Base-by-base conservation (phyloP, 2,888 invertebrate species). In the Noctua fimbriata region DNA sequence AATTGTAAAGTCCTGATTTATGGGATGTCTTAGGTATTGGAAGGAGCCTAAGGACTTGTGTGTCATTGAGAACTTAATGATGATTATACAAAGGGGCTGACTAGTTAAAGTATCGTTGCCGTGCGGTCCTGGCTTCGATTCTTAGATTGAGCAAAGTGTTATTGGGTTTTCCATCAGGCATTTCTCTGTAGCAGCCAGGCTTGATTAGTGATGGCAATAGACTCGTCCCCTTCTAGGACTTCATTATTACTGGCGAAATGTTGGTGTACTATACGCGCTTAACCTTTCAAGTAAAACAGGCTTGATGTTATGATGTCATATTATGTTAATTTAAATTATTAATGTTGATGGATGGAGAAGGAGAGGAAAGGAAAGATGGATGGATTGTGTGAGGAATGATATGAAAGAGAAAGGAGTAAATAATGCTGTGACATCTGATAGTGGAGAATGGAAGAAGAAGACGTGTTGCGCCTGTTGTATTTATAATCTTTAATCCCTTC, bases 1-100 rank as follows among this genome's bases (percentile, higher is more conserved):
- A 60, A 75, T 78, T 63, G 44, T 18, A 18, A 41, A 73, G 18
- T 76, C 41, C 16, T 60, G 47, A 69, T 63, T 71, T 69, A 82
- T 75, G 21, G 32, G 32, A 28, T 47, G 10, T 21, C 24, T 69
- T 55, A 52, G 60, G 41, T 63, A 69, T 76, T 76, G 47, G 21
- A 44, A 49, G 60, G 47, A 60, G 24, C 10, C 18, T 67, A 6
- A 7, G 18, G 28, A 69, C 47, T 65, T 63, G 12, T 47, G 36
- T 52, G 55, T 63, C 18, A 41, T 71, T 41, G 41, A 21, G n/a
- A 32, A n/a, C 16, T 4, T 36, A 69, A 28, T 28, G 47, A 49
- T 44, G 21, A 66, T 14, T 66, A 66, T 18, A 36, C 24, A 36
- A n/a, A 21, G 21, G 36, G 6, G 55, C 18, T 32, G 6, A 32